phyloP scores from a whole-genome alignment of 2,113 vertebrate species.

The Arvicanthis niloticus region DNA sequence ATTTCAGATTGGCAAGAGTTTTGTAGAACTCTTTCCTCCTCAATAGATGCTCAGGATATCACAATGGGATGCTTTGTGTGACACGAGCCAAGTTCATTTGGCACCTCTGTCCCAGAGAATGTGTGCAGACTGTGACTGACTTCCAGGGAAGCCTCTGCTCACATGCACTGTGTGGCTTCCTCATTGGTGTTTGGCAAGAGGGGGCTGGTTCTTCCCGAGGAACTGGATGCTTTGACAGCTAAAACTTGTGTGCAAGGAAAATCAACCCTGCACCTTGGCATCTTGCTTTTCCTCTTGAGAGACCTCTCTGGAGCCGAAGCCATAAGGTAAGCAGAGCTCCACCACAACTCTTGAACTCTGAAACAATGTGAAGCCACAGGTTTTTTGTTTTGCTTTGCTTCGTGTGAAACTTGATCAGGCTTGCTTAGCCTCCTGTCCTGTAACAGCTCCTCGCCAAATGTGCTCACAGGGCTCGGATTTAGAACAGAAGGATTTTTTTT shows the following conservation, averaged over 20 bases:
- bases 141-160: constrained; percentile 68
- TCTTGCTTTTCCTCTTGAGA: constrained; percentile 76
- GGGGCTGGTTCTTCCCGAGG: constrained; percentile 79
- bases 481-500: not conserved
- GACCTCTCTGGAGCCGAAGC: constrained; percentile 79
- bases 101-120: constrained; percentile 54
- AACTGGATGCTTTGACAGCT: constrained; percentile 82
- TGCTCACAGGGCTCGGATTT: constrained; percentile 6
- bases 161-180: constrained; percentile 75
- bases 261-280: constrained; percentile 81
- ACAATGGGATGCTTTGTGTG: not conserved
- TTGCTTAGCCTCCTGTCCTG: constrained; percentile 37
- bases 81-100: not conserved
- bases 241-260: constrained; percentile 79
- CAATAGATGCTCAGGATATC: not conserved
- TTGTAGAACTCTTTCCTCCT: constrained; percentile 1
- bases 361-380: constrained; percentile 74
- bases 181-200: constrained; percentile 77
- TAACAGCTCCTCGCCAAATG: constrained; percentile 73
- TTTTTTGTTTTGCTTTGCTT: constrained; percentile 12
- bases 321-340: constrained; percentile 82
- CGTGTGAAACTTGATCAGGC: constrained; percentile 74
- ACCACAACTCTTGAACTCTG: constrained; percentile 76
- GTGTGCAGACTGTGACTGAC: constrained; percentile 60
- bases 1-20: not conserved